Percentiles rank a stretch among this genome's conserved stretches.
Conservation (phyloP, 1,140 invertebrate species). For the Bombyx mandarina region DNA sequence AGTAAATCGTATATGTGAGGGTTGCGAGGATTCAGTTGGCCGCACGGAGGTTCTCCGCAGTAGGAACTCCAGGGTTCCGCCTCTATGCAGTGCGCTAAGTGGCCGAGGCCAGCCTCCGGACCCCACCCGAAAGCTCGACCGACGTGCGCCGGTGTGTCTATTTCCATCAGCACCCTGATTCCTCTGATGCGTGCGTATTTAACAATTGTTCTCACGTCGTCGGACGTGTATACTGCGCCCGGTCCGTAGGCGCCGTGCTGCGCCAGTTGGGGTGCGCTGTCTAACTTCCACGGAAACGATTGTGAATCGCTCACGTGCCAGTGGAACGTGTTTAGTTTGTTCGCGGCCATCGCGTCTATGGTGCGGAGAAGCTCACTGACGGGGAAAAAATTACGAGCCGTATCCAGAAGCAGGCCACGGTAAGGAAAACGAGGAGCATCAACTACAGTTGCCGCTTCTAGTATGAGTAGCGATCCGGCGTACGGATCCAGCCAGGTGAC, state of each 20-base stretch:
- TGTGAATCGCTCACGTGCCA: conserved; percentile 90
- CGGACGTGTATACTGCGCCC: conserved; percentile 77
- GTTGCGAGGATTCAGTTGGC: conserved; percentile 86
- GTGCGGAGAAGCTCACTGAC: conserved; percentile 78
- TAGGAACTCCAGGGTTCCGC: conserved; percentile 82
- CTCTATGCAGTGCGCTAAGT: conserved; percentile 81
- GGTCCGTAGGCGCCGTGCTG: conserved; percentile 83
- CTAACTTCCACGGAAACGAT: conserved; percentile 83
- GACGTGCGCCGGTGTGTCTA: conserved; percentile 87
- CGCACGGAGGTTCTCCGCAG: conserved; percentile 87
- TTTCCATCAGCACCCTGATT: conserved; percentile 79
- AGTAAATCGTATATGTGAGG: conserved; percentile 80
- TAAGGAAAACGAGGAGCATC: conserved; percentile 76
- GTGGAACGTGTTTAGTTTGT: conserved; percentile 88
- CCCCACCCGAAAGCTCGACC: conserved; percentile 88
- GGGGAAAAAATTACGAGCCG: conserved; percentile 82
- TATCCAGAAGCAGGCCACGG: conserved; percentile 83
- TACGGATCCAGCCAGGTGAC: conserved; percentile 81
- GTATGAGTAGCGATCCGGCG: conserved; percentile 73
- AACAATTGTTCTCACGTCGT: conserved; percentile 77
- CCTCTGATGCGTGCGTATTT: conserved; percentile 78
- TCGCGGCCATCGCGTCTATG: conserved; percentile 82
- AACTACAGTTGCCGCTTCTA: conserved; percentile 73
- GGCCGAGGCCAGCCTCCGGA: conserved; percentile 75
- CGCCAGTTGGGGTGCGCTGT: conserved; percentile 78